Conservation (phyloP, 1,140 invertebrate species). For the Dreissena polymorpha region DNA sequence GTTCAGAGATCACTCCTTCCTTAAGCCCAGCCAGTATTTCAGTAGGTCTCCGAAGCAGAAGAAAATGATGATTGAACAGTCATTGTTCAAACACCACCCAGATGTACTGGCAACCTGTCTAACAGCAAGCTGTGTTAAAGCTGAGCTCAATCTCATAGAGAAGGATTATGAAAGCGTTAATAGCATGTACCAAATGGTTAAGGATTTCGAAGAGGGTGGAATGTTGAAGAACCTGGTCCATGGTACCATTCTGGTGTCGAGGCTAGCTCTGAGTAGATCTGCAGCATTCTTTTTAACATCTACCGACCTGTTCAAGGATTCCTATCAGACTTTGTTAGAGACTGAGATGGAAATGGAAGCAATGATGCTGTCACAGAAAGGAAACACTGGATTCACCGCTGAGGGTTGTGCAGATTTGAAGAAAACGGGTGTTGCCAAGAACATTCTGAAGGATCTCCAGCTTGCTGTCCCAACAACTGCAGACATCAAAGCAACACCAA, state of each 20-base stretch:
- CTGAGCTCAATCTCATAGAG: conserved; percentile 28
- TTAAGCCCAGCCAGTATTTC: background rate
- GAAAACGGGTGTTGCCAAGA: background rate
- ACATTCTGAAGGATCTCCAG: background rate
- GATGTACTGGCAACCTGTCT: conserved; percentile 27
- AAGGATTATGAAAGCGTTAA: conserved; percentile 34
- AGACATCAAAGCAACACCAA: background rate
- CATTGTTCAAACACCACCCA: background rate
- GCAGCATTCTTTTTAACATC: conserved; percentile 28
- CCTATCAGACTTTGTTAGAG: background rate
- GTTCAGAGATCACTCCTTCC: background rate
- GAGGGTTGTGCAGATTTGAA: background rate
- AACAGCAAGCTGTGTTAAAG: conserved; percentile 31
- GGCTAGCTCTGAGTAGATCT: conserved; percentile 45
- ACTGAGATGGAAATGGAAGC: background rate
- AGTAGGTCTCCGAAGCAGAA: background rate
- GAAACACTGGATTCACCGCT: background rate
- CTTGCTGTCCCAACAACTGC: background rate
- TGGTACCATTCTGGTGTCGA: conserved; percentile 35
- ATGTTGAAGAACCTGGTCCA: conserved; percentile 38
- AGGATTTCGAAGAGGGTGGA: conserved; percentile 28
- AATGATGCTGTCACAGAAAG: background rate
- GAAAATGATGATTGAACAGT: background rate
- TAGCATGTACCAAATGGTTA: conserved; percentile 19
- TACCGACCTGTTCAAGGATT: background rate